Conservation (phyloP, 2,113 vertebrate species). For the Dendrocopos noguchii region DNA sequence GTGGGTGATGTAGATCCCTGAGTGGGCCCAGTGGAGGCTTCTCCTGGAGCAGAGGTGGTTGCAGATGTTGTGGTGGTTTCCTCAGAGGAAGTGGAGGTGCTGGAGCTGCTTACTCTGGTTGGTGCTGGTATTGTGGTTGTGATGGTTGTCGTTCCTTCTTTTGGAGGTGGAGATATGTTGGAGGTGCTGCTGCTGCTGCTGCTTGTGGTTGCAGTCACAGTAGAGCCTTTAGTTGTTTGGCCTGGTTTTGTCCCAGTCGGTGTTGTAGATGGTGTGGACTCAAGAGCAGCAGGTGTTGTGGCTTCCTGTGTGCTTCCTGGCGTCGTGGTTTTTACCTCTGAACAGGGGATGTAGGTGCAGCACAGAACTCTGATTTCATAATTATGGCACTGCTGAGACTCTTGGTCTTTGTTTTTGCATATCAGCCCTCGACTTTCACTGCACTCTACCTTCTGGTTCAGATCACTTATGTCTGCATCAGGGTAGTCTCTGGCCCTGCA, state of each 20-base stretch:
- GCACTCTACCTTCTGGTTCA: conserved; percentile 71
- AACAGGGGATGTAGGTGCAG: conserved; percentile 66
- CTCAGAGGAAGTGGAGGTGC: neutral
- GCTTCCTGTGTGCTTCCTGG: neutral
- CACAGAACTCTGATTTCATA: conserved; percentile 74
- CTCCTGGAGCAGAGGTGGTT: neutral
- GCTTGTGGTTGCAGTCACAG: too few species aligned
- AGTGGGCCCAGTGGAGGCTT: accelerated
- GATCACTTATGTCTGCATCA: neutral
- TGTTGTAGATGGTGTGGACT: neutral
- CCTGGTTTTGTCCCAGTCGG: neutral
- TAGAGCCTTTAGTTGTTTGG: neutral
- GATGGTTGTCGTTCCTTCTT: neutral
- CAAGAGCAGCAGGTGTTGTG: neutral
- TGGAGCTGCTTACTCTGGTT: neutral
- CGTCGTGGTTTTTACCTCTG: neutral
- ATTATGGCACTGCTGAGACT: conserved; percentile 49
- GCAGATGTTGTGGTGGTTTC: neutral
- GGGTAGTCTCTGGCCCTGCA: conserved; percentile 56
- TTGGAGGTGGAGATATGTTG: neutral
- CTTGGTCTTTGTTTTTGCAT: conserved; percentile 73
- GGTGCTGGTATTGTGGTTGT: too few species aligned
- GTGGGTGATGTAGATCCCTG: neutral
- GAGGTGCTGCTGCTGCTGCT: neutral
- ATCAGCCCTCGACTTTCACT: conserved; percentile 20